These are phyloP conservation scores for Eupleurogrammus muticus DNA, from an alignment of 2,797 vertebrate genomes.

Conservation along the genomic window DNA sequence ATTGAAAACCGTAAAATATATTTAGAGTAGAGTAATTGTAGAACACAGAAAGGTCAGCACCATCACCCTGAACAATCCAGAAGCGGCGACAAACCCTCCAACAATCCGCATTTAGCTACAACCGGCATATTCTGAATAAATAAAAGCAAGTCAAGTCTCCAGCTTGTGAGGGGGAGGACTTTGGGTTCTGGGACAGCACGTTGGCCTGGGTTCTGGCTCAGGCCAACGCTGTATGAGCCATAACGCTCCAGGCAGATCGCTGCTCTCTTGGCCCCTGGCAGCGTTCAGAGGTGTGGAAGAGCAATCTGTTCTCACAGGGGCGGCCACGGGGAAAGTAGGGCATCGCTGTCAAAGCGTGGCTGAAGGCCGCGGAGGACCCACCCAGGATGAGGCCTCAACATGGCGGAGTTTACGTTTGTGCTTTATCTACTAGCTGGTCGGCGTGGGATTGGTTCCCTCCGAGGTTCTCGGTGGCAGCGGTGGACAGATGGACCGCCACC, in stretches of 20 bases:
- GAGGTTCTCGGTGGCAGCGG: constrained; percentile 35
- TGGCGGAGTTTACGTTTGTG: constrained; percentile 10
- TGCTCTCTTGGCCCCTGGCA: constrained; percentile 43
- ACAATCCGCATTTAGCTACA: not conserved
- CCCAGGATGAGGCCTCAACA: constrained; percentile 21
- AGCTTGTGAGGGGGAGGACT: not conserved
- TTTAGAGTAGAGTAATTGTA: too few relatives aligned
- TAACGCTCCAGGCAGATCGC: constrained; percentile 37
- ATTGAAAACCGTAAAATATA: too few relatives aligned
- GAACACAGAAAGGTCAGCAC: not conserved
- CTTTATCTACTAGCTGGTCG: constrained; percentile 48
- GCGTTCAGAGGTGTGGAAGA: constrained; percentile 39
- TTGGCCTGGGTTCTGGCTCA: constrained; percentile 26
- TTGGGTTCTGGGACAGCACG: constrained; percentile 8
- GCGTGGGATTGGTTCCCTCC: constrained; percentile 38
- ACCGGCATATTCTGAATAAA: not conserved
- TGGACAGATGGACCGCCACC: not conserved
- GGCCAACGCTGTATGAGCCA: constrained; percentile 30
- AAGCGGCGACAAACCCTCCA: not conserved
- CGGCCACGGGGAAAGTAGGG: constrained; percentile 54
- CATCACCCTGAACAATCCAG: not conserved
- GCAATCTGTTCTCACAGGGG: constrained; percentile 53
- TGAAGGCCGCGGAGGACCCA: constrained; percentile 31
- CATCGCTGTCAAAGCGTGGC: constrained; percentile 44
- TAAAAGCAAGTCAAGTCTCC: not conserved